Conservation (phyloP, 2,888 invertebrate species). For the Agriopis leucophaearia region DNA sequence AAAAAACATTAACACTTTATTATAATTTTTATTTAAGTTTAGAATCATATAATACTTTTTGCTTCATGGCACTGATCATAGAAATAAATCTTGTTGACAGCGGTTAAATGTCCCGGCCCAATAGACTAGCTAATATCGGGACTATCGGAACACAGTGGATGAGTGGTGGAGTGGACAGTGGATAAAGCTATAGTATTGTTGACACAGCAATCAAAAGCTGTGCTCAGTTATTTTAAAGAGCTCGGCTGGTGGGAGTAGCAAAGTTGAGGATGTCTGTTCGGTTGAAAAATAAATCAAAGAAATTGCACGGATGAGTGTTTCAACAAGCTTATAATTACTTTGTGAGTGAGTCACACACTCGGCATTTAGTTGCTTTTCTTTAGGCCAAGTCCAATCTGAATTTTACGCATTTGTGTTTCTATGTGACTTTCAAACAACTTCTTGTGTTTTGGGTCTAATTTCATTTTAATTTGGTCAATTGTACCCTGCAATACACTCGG, state of each 20-base stretch:
- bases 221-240: too few species aligned
- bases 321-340: not conserved
- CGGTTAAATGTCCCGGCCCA: too few species aligned
- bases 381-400: conserved; percentile 90
- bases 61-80: conserved; percentile 26
- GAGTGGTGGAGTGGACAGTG: too few species aligned
- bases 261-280: too few species aligned
- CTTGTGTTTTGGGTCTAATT: conserved; percentile 91
- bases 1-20: not conserved
- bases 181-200: too few species aligned
- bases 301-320: conserved; percentile 31
- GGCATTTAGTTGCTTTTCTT: conserved; percentile 68
- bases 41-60: not conserved
- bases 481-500: conserved; percentile 96
- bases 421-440: conserved; percentile 94
- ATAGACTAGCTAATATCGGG: too few species aligned
- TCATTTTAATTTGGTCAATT: conserved; percentile 94
- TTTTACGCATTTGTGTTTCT: conserved; percentile 96
- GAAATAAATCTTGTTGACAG: not conserved
- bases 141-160: too few species aligned
- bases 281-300: conserved; percentile 4
- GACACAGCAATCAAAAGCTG: too few species aligned
- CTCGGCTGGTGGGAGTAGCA: too few species aligned
- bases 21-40: not conserved
- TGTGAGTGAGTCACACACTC: conserved; percentile 59